Conservation (phyloP, 2,113 vertebrate species). For the Butorides virescens region DNA sequence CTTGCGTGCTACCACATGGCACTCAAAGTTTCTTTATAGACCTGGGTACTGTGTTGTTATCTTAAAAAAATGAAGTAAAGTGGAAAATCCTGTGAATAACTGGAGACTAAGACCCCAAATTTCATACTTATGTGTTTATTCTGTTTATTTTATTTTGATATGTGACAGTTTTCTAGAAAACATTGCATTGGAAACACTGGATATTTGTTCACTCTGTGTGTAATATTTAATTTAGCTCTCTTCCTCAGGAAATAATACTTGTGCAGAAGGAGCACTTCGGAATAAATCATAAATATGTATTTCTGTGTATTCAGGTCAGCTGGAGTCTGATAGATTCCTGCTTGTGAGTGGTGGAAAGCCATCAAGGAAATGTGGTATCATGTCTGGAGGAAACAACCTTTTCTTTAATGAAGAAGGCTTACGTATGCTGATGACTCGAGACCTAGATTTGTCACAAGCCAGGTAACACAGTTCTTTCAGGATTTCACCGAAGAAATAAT, state of each 20-base stretch:
- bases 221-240: constrained; percentile 16
- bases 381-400: constrained; percentile 95
- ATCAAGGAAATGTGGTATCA: constrained; percentile 95
- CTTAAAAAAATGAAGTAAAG: background rate
- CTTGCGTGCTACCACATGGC: background rate
- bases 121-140: background rate
- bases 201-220: background rate
- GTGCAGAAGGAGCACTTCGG: background rate
- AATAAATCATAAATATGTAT: constrained; percentile 38
- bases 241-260: background rate
- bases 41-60: background rate
- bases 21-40: background rate
- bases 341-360: constrained; percentile 94
- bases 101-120: background rate
- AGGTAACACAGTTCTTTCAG: constrained; percentile 77
- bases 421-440: constrained; percentile 92
- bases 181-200: background rate
- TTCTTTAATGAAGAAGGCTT: constrained; percentile 97
- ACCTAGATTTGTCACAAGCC: constrained; percentile 93
- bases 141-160: background rate
- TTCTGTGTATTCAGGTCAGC: constrained; percentile 75
- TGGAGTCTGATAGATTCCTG: constrained; percentile 87
- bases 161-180: background rate
- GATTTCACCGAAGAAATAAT: background rate
- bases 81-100: background rate